Percentiles rank a stretch among this genome's conserved stretches.
Conservation (phyloP, 2,113 vertebrate genomes). For the Raja brachyura region DNA sequence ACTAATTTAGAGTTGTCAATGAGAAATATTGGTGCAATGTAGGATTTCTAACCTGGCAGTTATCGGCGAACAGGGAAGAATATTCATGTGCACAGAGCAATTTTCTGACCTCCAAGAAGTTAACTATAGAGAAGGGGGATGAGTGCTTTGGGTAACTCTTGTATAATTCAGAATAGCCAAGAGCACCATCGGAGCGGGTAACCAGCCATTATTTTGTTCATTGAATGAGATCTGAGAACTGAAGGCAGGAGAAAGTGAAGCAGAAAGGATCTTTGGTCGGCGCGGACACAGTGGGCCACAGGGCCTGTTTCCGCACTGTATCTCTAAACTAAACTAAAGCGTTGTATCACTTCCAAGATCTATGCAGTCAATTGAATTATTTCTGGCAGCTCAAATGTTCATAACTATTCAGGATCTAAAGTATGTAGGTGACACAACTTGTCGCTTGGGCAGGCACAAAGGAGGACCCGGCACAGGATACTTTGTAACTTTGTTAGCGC, state of each 20-base stretch:
- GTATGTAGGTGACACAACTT: neutral
- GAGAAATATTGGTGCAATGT: neutral
- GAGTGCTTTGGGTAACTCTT: neutral
- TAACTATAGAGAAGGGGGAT: neutral
- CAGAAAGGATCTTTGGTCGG: neutral
- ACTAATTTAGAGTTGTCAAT: neutral
- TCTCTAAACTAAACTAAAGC: neutral
- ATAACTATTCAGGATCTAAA: neutral
- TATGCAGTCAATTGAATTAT: neutral
- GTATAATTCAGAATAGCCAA: neutral
- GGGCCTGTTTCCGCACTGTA: too few species aligned
- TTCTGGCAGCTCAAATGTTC: neutral
- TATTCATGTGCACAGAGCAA: neutral
- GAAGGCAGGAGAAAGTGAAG: neutral
- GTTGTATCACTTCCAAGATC: neutral
- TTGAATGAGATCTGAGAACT: neutral
- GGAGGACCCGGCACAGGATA: too few species aligned
- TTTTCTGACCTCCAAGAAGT: neutral
- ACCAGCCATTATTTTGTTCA: neutral
- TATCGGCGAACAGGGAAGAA: neutral
- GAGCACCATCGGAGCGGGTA: neutral
- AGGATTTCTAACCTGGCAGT: neutral
- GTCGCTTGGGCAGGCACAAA: too few species aligned
- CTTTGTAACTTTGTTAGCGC: too few species aligned
- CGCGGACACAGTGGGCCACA: too few species aligned